Evolutionary conservation across 2,888 invertebrate species (phyloP).

Genomic region (Pecten maximus): DNA sequence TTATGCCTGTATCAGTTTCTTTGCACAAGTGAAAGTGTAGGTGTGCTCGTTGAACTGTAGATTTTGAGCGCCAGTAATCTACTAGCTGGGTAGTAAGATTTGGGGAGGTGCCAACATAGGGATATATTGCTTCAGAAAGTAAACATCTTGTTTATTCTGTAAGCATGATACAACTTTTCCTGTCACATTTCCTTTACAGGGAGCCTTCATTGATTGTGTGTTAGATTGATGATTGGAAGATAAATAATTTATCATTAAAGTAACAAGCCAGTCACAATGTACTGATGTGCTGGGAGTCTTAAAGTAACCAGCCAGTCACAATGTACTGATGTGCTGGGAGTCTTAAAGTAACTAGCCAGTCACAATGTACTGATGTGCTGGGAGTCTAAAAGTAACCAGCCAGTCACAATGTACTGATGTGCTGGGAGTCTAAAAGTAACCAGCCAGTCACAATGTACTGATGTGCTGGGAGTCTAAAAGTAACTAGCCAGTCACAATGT

Average conservation of each 20-base stretch:
- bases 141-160: slow-evolving; percentile 1
- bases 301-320: too few species aligned
- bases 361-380: too few species aligned
- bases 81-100: not conserved
- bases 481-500: too few species aligned
- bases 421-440: too few species aligned
- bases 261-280: not conserved
- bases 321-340: too few species aligned
- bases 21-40: not conserved
- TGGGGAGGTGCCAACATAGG: not conserved
- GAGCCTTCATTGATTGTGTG: not conserved
- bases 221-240: not conserved
- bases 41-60: not conserved
- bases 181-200: slow-evolving; percentile 4
- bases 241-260: slow-evolving; percentile 26
- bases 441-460: too few species aligned
- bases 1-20: not conserved
- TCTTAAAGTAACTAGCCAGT: too few species aligned
- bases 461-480: too few species aligned
- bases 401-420: too few species aligned
- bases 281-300: not conserved
- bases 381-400: too few species aligned
- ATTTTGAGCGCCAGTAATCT: too few species aligned
- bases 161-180: not conserved
- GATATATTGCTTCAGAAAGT: not conserved